Percentiles rank a stretch among this genome's conserved stretches.
Evolutionary conservation across 2,888 invertebrate genomes (phyloP).

Genomic region (Epinotia bilunana): DNA sequence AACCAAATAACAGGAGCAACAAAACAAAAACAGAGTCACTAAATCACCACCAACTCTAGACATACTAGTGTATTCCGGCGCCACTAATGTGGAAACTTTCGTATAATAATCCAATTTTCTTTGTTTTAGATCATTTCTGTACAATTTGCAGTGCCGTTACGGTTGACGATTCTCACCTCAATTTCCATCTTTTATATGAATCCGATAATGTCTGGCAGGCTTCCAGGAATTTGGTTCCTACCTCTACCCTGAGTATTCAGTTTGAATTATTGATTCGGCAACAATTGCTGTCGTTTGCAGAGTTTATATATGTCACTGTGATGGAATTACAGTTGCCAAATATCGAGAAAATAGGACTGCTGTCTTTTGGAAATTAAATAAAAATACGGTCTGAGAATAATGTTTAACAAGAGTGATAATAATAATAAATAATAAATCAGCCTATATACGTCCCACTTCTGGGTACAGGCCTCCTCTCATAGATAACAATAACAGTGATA

Average conservation of each 20-base stretch:
- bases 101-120: conserved; percentile 44
- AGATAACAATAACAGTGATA: too few species aligned
- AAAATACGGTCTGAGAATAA: not conserved
- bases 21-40: conserved; percentile 14
- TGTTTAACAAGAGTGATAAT: not conserved
- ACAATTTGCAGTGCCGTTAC: conserved; percentile 54
- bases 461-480: too few species aligned
- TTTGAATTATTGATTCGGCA: conserved; percentile 52
- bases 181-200: conserved; percentile 75
- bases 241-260: conserved; percentile 50
- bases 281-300: conserved; percentile 50
- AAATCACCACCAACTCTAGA: conserved; percentile 7
- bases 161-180: conserved; percentile 68
- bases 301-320: conserved; percentile 23
- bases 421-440: too few species aligned
- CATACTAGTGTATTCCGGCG: not conserved
- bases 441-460: too few species aligned
- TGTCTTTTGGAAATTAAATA: conserved; percentile 26
- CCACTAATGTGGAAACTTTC: conserved; percentile 29
- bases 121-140: conserved; percentile 49
- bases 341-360: conserved; percentile 31
- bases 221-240: conserved; percentile 63
- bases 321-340: conserved; percentile 14
- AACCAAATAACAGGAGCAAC: conserved; percentile 27
- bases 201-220: conserved; percentile 73